Evolutionary conservation across 2,113 vertebrate genomes (phyloP).

Genomic region (Aythya baeri): DNA sequence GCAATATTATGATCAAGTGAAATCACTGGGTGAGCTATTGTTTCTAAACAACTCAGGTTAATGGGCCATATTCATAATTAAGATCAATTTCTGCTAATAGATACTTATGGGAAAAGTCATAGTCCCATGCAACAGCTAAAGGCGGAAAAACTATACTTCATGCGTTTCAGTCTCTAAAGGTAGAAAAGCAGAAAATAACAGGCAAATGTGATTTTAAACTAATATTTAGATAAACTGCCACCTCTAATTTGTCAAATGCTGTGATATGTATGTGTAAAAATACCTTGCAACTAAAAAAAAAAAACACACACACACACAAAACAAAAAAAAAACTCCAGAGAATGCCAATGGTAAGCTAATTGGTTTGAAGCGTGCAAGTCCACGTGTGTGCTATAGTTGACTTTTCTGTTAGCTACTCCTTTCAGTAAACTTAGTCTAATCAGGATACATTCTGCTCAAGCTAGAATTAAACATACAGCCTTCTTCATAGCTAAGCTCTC

Average conservation of each 20-base stretch:
- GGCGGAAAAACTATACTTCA: background rate
- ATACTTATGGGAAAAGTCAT: background rate
- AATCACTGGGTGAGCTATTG: background rate
- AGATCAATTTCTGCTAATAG: background rate
- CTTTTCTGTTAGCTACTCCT: background rate
- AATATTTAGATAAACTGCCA: background rate
- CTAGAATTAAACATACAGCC: background rate
- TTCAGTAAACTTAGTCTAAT: background rate
- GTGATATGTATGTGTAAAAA: background rate
- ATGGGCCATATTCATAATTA: background rate
- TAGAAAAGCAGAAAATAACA: background rate
- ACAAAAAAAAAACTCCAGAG: background rate
- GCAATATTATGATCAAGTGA: background rate
- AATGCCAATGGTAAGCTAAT: background rate
- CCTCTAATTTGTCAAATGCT: background rate
- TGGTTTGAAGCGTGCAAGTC: fast-evolving
- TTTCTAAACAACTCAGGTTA: background rate
- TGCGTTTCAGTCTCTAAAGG: background rate
- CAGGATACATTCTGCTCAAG: background rate
- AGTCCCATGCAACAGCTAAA: background rate
- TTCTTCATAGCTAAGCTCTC: background rate
- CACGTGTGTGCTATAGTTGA: background rate
- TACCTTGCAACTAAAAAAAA: background rate
- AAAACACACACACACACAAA: no score
- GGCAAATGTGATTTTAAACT: background rate